phyloP scores from a whole-genome alignment of 1,140 invertebrate genomes.

The Brachionus paranguensis region DNA sequence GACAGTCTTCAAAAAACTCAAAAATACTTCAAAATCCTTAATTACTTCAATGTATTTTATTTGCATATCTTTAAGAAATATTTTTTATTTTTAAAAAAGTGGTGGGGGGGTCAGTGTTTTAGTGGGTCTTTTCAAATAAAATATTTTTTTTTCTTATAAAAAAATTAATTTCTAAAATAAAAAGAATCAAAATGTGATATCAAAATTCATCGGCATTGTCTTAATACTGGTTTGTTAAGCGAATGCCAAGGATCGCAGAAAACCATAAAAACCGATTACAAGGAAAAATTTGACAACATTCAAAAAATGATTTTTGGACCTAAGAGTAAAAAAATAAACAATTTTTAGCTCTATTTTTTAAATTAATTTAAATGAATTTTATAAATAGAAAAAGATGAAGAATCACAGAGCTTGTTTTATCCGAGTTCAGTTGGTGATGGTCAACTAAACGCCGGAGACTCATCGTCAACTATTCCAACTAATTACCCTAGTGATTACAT shows the following conservation, averaged over 20 bases:
- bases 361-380: neutral
- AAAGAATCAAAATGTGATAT: conserved; percentile 32
- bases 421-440: neutral
- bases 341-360: no score
- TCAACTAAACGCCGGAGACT: neutral
- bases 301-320: conserved; percentile 36
- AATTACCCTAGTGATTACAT: conserved; percentile 4
- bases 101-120: no score
- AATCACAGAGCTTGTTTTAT: neutral
- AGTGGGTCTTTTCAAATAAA: neutral
- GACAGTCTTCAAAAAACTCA: no score
- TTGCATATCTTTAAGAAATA: no score
- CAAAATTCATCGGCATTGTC: conserved; percentile 11
- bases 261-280: conserved; percentile 31
- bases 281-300: conserved; percentile 33
- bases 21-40: no score
- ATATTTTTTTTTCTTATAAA: neutral
- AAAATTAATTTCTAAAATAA: neutral
- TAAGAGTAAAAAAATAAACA: neutral
- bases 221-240: neutral
- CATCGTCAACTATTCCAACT: neutral
- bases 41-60: no score
- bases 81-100: no score
- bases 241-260: conserved; percentile 30
- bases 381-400: conserved; percentile 19